phyloP scores from a whole-genome alignment of 2,113 vertebrate genomes.

The Lepisosteus osseus region DNA sequence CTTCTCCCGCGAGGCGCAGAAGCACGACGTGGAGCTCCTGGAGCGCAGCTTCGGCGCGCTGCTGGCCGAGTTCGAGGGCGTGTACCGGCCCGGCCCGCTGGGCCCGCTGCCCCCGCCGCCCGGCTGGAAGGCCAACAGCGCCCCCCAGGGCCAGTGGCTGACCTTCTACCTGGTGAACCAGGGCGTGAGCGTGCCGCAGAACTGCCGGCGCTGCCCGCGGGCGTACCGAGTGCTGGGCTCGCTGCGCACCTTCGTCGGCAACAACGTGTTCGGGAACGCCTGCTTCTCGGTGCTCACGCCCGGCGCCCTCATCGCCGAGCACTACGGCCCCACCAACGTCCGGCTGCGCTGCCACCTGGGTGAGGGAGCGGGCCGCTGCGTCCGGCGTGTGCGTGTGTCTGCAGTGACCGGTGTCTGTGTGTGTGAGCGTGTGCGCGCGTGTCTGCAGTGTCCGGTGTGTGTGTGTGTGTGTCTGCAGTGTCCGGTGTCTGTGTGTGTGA shows the following conservation, averaged over 20 bases:
- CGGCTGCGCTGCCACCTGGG: constrained; percentile 93
- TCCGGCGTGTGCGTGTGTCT: neutral
- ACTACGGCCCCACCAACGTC: constrained; percentile 95
- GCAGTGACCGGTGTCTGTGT: neutral
- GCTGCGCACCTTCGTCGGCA: constrained; percentile 93
- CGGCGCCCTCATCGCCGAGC: constrained; percentile 84
- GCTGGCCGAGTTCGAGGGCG: constrained; percentile 87
- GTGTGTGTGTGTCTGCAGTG: neutral
- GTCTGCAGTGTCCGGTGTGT: neutral
- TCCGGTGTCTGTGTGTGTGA: neutral
- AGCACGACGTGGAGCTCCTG: constrained; percentile 91
- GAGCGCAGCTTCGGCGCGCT: constrained; percentile 91
- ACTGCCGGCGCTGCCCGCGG: constrained; percentile 90
- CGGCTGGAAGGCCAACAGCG: constrained; percentile 90
- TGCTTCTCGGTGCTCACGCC: constrained; percentile 93
- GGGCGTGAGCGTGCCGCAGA: constrained; percentile 85
- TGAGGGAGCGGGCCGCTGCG: constrained; percentile 37
- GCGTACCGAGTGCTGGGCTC: constrained; percentile 91
- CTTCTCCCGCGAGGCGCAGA: constrained; percentile 91
- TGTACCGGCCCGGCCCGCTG: constrained; percentile 85
- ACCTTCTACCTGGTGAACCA: constrained; percentile 96
- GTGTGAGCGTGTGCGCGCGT: neutral
- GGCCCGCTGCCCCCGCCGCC: constrained; percentile 82
- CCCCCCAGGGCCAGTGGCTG: constrained; percentile 89
- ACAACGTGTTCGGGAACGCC: constrained; percentile 96